Percentiles rank a stretch among this genome's conserved stretches.
phyloP scores from a whole-genome alignment of 1,140 invertebrate species.

The Palaemon carinicauda region DNA sequence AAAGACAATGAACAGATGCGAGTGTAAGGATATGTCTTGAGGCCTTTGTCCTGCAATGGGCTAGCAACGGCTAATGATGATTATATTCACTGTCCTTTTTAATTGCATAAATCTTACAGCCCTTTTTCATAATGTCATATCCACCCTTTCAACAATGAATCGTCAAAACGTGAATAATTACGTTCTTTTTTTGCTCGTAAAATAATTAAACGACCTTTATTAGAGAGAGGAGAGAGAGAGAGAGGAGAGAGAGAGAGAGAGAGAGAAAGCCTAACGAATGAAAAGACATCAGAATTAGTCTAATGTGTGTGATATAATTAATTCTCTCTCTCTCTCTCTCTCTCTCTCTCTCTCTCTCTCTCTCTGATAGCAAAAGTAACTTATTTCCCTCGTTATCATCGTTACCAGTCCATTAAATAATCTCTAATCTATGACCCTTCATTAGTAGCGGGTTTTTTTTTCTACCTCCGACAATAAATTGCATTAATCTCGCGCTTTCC shows the following conservation, averaged over 20 bases:
- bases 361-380: background rate
- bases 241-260: background rate
- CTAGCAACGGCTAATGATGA: no score
- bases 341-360: conserved; percentile 21
- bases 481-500: background rate
- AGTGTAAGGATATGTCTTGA: no score
- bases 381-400: background rate
- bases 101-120: no score
- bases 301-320: background rate
- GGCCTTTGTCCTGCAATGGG: no score
- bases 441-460: background rate
- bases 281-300: background rate
- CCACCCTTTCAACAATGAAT: no score
- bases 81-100: no score
- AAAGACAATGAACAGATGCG: no score
- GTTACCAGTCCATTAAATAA: background rate
- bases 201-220: no score
- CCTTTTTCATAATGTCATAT: no score
- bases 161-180: no score
- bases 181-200: no score
- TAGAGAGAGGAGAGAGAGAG: no score
- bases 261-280: background rate
- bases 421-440: background rate
- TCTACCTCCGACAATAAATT: background rate
- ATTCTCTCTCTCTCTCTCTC: conserved; percentile 18